Conservation (phyloP, 2,797 vertebrate species). For the Odontamblyopus rebecca region DNA sequence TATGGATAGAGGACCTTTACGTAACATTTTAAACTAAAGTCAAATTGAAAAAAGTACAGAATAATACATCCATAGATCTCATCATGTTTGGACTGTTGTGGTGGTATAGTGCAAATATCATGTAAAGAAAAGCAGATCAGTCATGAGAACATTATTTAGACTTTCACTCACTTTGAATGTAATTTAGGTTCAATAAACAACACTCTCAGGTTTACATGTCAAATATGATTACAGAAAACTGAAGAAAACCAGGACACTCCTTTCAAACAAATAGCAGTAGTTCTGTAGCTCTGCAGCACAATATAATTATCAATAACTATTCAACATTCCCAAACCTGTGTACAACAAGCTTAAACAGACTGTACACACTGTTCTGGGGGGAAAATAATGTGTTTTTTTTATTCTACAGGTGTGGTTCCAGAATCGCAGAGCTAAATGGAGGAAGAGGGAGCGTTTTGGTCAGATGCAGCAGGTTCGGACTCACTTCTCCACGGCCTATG, state of each 20-base stretch:
- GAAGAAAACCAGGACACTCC: constrained; percentile 25
- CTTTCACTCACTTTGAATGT: constrained; percentile 49
- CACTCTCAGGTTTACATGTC: constrained; percentile 48
- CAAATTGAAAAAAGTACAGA: neutral
- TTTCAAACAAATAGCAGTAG: constrained; percentile 39
- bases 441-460: constrained; percentile 96
- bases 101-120: constrained; percentile 20
- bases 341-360: neutral
- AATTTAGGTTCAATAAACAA: constrained; percentile 60
- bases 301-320: neutral
- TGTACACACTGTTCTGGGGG: neutral
- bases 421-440: constrained; percentile 97
- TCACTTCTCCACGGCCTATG: constrained; percentile 95
- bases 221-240: constrained; percentile 47
- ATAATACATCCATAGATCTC: neutral
- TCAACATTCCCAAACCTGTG: neutral
- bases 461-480: constrained; percentile 99
- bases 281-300: constrained; percentile 1
- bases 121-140: constrained; percentile 23
- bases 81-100: neutral
- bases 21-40: neutral
- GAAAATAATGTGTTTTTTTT: neutral
- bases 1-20: neutral
- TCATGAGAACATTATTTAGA: constrained; percentile 42
- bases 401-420: constrained; percentile 94